Evolutionary conservation across 2,797 vertebrate species (phyloP).

Genomic region (Sitta carolinensis): DNA sequence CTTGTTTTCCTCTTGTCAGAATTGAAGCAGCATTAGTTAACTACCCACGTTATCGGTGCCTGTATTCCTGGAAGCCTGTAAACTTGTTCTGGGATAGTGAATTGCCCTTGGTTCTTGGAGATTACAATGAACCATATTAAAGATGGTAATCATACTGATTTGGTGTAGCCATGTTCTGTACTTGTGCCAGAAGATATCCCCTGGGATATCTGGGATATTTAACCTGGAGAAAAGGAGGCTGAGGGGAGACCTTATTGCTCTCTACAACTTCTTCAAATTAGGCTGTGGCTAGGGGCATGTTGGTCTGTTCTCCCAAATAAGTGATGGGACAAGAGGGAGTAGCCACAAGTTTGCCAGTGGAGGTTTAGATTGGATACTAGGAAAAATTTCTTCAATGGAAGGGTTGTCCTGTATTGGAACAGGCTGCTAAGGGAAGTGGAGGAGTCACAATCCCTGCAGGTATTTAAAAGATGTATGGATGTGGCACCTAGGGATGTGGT

Average conservation of each 20-base stretch:
- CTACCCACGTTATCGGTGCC: rapidly evolving
- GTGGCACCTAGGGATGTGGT: background rate
- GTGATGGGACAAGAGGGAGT: background rate
- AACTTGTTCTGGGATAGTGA: background rate
- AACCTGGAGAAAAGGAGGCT: background rate
- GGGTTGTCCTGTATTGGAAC: background rate
- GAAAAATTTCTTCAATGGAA: background rate
- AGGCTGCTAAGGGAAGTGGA: background rate
- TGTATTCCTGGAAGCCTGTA: background rate
- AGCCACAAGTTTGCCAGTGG: background rate
- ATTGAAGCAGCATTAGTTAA: background rate
- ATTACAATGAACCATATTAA: rapidly evolving
- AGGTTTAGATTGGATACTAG: background rate
- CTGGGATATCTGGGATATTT: background rate
- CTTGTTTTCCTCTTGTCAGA: background rate
- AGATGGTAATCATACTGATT: background rate
- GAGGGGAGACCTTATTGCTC: background rate
- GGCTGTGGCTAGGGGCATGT: background rate
- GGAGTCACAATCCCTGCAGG: background rate
- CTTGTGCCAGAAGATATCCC: background rate
- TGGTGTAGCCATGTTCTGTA: background rate
- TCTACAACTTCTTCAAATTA: background rate
- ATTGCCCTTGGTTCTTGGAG: background rate
- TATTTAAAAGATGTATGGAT: background rate
- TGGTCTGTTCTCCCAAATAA: background rate